phyloP scores from a whole-genome alignment of 2,797 vertebrate genomes.

The Hephaestus fuliginosus region DNA sequence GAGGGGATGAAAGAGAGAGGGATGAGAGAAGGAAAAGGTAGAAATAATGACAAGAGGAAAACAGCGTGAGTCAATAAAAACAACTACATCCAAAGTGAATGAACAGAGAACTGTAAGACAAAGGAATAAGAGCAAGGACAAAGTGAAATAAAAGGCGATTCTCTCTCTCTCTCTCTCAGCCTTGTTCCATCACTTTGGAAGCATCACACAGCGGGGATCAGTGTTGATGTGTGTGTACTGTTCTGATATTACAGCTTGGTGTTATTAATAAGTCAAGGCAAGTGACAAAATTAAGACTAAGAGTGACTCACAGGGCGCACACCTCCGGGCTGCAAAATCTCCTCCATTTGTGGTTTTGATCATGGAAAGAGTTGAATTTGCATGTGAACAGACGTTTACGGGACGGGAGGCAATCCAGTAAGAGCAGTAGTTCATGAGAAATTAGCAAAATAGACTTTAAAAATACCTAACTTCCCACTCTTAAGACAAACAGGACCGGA shows the following conservation, averaged over 20 bases:
- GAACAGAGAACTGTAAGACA: slow-evolving; percentile 58
- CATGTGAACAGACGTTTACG: neutral
- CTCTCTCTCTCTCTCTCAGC: slow-evolving; percentile 12
- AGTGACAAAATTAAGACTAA: slow-evolving; percentile 34
- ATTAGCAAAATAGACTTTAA: neutral
- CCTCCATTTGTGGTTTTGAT: slow-evolving; percentile 12
- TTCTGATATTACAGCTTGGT: slow-evolving; percentile 37
- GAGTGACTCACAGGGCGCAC: slow-evolving; percentile 1
- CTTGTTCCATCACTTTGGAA: slow-evolving; percentile 49
- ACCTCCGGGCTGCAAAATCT: slow-evolving; percentile 2
- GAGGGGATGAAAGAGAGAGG: slow-evolving; percentile 49
- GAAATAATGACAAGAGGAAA: slow-evolving; percentile 70
- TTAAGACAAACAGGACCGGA: neutral
- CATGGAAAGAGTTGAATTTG: neutral
- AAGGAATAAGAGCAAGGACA: slow-evolving; percentile 64
- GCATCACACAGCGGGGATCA: slow-evolving; percentile 46
- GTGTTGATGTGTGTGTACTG: slow-evolving; percentile 35
- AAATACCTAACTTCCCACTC: neutral
- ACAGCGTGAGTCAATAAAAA: slow-evolving; percentile 69
- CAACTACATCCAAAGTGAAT: slow-evolving; percentile 54
- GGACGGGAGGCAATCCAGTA: neutral
- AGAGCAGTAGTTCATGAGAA: neutral
- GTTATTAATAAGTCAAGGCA: slow-evolving; percentile 53
- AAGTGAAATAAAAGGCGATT: slow-evolving; percentile 40
- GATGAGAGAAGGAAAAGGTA: slow-evolving; percentile 61